Base-by-base conservation (phyloP, 2,797 vertebrate genomes). In the Poeciliopsis paucimaculata region DNA sequence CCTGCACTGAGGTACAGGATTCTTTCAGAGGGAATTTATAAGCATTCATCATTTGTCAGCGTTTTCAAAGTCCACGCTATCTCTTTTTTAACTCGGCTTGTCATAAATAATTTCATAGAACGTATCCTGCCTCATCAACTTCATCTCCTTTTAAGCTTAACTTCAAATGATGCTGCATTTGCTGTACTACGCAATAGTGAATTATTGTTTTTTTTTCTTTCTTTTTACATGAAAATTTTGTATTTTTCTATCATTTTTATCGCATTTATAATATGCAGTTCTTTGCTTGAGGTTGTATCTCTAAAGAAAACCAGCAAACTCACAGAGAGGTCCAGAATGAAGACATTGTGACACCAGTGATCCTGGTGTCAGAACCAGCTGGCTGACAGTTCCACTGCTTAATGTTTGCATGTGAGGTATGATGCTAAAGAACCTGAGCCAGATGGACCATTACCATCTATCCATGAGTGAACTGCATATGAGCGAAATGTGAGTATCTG, bases 381-480 rank as follows among this genome's bases (percentile, higher is more conserved):
- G 64, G 36, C 18, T 13, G 36, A 26, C 64, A 72, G 43, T 47
- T 10, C 34, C 71, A 49, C 47, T 72, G 28, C 41, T 46, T 8
- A 71, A 43, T 16, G 26, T 72, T 47, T 72, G 45, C 47, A 72
- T 72, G n/a, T 72, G 70, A 31, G 26, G 13, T 28, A 18, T 46
- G 71, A 45, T 34, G 71, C 28, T 31, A 18, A 11, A 68, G 64
- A 46, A 47, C 28, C 70, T 72, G 43, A 46, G 43, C 26, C 70
- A 47, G 45, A 72, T 72, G n/a, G 70, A 47, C 31, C 45, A 72
- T 72, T 46, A 47, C n/a, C 64, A 68, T 72, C 45, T 46, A 47
- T 47, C 55, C 39, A 71, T 71, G 39, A 12, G 11, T 45, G 11
- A 71, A n/a, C 41, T 71, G 15, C 41, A 45, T 15, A 16, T 45